These are phyloP conservation scores for Prunella himalayana DNA, from an alignment of 2,113 vertebrate species.

Conservation along the genomic window DNA sequence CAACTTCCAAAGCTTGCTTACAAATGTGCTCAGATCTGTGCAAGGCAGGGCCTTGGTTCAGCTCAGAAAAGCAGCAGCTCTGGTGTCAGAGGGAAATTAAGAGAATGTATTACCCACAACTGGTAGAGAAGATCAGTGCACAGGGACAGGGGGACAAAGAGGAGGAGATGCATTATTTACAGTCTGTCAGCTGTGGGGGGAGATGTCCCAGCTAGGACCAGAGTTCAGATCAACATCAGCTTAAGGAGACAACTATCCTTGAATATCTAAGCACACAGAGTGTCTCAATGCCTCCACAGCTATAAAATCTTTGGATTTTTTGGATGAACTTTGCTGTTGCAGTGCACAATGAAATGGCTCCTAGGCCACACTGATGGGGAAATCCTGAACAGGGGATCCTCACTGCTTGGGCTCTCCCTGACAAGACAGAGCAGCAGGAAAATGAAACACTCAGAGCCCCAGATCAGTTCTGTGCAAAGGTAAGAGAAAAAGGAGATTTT, in stretches of 20 bases:
- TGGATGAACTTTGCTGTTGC: neutral
- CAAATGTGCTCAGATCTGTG: neutral
- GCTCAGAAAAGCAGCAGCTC: neutral
- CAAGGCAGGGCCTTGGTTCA: neutral
- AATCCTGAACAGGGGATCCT: neutral
- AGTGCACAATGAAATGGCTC: neutral
- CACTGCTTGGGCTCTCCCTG: neutral
- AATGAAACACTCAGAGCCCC: neutral
- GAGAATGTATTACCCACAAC: neutral
- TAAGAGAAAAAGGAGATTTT: neutral
- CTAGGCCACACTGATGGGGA: neutral
- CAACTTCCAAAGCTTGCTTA: neutral
- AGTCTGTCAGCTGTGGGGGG: neutral
- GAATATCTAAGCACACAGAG: neutral
- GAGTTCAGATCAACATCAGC: neutral
- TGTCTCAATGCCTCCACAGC: fast-evolving
- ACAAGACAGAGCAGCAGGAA: neutral
- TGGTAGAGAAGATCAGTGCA: neutral
- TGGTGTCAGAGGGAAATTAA: neutral
- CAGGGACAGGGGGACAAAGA: neutral
- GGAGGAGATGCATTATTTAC: neutral
- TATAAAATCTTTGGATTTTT: neutral
- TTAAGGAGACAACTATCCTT: neutral
- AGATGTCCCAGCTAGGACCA: neutral
- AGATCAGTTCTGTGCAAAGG: neutral